Base-by-base conservation (phyloP, 2,113 vertebrate genomes). In the Ornithorhynchus anatinus region DNA sequence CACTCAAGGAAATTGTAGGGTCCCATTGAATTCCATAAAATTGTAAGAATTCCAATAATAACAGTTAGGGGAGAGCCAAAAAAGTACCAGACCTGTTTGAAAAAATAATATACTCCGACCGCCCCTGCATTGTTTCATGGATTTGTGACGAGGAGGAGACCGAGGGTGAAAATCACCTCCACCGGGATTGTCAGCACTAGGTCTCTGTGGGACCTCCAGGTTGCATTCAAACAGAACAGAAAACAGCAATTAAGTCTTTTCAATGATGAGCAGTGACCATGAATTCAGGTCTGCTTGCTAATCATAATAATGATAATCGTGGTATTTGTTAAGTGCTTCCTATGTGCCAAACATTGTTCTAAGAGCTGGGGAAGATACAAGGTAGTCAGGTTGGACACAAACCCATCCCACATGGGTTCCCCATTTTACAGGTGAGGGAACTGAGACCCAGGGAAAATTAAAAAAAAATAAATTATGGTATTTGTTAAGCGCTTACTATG, bases 21-120 rank as follows among this genome's bases (percentile, higher is more conserved):
- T 89, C 77, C 67, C 72, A 67, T 35, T 67, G 79, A 88, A 79
- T 84, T 83, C 66, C 84, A 78, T 73, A 83, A 84, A 84, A 86
- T 77, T 89, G 88, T 88, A 89, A 86, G 80, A 87, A 80, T 75
- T 82, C 80, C 90, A 86, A 83, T 81, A 79, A 84, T 63, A 89
- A 76, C 80, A 87, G 64, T 60, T 82, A 40, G 36, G 43, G 73
- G 80, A 65, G 36, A 84, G 52, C 56, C 73, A 87, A 87, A 69
- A 69, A 80, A 77, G 76, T 74, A 66, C 59, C 61, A 82, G 74
- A 78, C 62, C 60, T 77, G 71, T 31, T 70, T 88, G 83, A 76
- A 60, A 74, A 59, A 51, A 74, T 83, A 85, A 75, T 58, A 88
- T 51, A 48, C 40, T 80, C 19, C 57, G 81, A 50, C 3, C 64